A percentile compares a stretch with the other conserved stretches of the same genome.
Conservation (phyloP, 1,140 invertebrate genomes). For the Heliconius himera region DNA sequence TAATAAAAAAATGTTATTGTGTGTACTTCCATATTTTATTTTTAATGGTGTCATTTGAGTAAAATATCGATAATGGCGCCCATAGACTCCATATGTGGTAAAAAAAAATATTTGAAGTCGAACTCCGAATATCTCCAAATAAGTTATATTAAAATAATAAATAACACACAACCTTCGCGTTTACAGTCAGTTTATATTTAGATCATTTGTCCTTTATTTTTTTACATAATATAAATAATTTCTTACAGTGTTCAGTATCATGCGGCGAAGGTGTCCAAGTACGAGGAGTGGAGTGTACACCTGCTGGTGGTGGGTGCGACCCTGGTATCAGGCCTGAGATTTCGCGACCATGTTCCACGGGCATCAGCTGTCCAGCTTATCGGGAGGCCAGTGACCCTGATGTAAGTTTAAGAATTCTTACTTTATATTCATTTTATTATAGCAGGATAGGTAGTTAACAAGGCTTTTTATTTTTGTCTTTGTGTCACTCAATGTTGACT, state of each 20-base stretch:
- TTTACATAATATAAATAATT: not conserved
- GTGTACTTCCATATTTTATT: too few species aligned
- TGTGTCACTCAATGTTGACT: not conserved
- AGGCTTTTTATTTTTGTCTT: not conserved
- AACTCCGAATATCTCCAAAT: too few species aligned
- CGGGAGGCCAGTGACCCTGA: conserved; percentile 66
- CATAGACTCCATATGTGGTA: too few species aligned
- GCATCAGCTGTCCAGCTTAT: conserved; percentile 83
- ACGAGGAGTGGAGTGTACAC: conserved; percentile 90
- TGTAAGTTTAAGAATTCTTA: conserved; percentile 40
- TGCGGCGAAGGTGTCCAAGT: conserved; percentile 93
- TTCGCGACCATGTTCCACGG: conserved; percentile 85
- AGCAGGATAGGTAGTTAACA: not conserved
- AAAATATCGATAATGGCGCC: too few species aligned
- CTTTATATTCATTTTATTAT: not conserved
- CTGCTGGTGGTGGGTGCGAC: conserved; percentile 80
- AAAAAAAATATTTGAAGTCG: too few species aligned
- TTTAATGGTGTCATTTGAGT: too few species aligned
- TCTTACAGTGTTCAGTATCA: conserved; percentile 90
- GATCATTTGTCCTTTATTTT: too few species aligned
- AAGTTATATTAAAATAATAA: too few species aligned
- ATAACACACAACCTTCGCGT: too few species aligned
- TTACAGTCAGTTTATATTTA: too few species aligned
- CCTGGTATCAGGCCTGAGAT: conserved; percentile 82
- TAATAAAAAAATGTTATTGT: too few species aligned